Conservation (phyloP, 1,140 invertebrate genomes). For the Eupeodes corollae region DNA sequence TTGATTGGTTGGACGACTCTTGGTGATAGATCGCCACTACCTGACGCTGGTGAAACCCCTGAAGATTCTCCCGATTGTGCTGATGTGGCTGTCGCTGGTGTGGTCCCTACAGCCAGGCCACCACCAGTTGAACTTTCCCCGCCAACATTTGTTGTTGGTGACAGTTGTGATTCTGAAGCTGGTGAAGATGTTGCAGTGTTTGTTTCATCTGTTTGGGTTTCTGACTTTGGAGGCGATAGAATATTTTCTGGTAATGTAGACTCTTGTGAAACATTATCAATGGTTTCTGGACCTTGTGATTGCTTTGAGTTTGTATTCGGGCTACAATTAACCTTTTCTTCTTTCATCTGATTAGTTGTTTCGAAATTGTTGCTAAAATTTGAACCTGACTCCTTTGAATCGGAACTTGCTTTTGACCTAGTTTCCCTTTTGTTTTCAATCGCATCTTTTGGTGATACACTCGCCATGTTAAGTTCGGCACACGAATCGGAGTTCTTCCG, state of each 20-base stretch:
- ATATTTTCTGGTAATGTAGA: constrained; percentile 23
- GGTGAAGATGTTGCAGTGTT: constrained; percentile 32
- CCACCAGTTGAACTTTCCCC: background rate
- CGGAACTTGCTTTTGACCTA: too few relatives aligned
- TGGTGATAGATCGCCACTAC: background rate
- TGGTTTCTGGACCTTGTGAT: too few relatives aligned
- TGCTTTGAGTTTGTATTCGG: too few relatives aligned
- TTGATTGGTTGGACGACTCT: constrained; percentile 10
- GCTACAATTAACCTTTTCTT: too few relatives aligned
- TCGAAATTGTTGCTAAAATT: too few relatives aligned
- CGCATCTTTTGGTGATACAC: too few relatives aligned
- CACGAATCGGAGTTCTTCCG: too few relatives aligned
- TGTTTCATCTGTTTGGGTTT: constrained; percentile 32
- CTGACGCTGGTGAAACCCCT: background rate
- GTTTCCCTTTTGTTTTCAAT: too few relatives aligned
- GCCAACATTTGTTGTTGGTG: constrained; percentile 15
- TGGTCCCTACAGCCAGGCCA: background rate
- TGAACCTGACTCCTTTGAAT: too few relatives aligned
- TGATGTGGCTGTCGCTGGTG: background rate
- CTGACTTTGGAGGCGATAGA: constrained; percentile 31
- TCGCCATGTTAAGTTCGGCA: too few relatives aligned
- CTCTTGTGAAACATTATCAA: too few relatives aligned
- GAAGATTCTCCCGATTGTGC: background rate
- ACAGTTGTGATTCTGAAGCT: constrained; percentile 26
- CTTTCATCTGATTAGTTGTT: too few relatives aligned